phyloP scores from a whole-genome alignment of 1,140 invertebrate species.

The Coelopa frigida region DNA sequence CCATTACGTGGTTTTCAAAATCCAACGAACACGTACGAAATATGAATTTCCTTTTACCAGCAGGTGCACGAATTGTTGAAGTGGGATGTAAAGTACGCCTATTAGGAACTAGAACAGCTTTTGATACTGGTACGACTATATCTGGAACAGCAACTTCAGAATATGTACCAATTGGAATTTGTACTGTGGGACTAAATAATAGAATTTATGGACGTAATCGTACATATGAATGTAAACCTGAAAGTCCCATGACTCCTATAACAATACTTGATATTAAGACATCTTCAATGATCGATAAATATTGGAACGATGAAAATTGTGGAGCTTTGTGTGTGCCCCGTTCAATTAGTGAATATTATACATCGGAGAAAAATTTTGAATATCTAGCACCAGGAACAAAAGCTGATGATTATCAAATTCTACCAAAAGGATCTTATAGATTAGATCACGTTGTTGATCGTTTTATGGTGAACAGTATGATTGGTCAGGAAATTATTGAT shows the following conservation, averaged over 20 bases:
- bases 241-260: not conserved
- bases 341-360: not conserved
- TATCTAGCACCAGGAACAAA: too few relatives aligned
- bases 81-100: slow-evolving; percentile 12
- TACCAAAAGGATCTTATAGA: too few relatives aligned
- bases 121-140: slow-evolving; percentile 12
- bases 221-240: not conserved
- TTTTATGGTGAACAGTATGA: too few relatives aligned
- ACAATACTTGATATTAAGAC: not conserved
- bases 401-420: too few relatives aligned
- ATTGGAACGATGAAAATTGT: not conserved
- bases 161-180: slow-evolving; percentile 11
- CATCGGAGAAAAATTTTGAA: too few relatives aligned
- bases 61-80: slow-evolving; percentile 2
- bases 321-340: not conserved
- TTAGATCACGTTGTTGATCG: too few relatives aligned
- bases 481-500: too few relatives aligned
- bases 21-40: not conserved
- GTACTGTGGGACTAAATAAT: slow-evolving; percentile 7
- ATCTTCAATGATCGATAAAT: not conserved
- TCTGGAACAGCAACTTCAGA: slow-evolving; percentile 12
- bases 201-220: slow-evolving; percentile 9
- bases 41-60: slow-evolving; percentile 8
- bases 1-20: not conserved
- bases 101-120: slow-evolving; percentile 14